Evolutionary conservation across 2,888 invertebrate species (phyloP).

Genomic region (Amiota mariae): DNA sequence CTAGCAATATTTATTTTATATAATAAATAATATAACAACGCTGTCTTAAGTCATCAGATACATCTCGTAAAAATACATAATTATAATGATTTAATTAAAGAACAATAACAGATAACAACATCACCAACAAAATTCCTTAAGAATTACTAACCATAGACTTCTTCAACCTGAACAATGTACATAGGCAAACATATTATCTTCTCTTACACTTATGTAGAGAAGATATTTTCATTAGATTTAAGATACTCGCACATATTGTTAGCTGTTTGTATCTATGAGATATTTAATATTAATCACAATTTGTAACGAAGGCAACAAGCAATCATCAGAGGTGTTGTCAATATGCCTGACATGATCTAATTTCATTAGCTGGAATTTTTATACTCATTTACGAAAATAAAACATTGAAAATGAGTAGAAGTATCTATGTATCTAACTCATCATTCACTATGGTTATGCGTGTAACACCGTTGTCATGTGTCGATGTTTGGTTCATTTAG

Average conservation of each 20-base stretch:
- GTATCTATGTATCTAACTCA: not conserved
- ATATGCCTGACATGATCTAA: constrained; percentile 33
- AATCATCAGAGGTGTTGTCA: constrained; percentile 24
- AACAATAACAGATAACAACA: not conserved
- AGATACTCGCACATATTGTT: not conserved
- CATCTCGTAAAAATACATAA: too few species aligned
- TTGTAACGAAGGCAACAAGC: constrained; percentile 48
- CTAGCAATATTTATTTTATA: too few species aligned
- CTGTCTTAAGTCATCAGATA: too few species aligned
- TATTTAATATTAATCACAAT: constrained; percentile 55
- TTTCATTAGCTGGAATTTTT: constrained; percentile 50
- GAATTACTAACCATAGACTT: not conserved
- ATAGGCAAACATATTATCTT: not conserved
- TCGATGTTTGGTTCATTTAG: constrained; percentile 47
- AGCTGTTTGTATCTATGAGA: not conserved
- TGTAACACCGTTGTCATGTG: constrained; percentile 32
- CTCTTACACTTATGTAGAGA: too few species aligned
- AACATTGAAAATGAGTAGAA: too few species aligned
- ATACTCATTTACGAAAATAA: not conserved
- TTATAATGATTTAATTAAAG: too few species aligned
- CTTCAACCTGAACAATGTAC: not conserved
- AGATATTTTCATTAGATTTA: not conserved
- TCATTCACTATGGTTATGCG: constrained; percentile 3
- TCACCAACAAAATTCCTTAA: constrained; percentile 13
- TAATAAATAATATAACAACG: too few species aligned